phyloP scores from a whole-genome alignment of 2,888 invertebrate species.

The Synergus gifuensis region DNA sequence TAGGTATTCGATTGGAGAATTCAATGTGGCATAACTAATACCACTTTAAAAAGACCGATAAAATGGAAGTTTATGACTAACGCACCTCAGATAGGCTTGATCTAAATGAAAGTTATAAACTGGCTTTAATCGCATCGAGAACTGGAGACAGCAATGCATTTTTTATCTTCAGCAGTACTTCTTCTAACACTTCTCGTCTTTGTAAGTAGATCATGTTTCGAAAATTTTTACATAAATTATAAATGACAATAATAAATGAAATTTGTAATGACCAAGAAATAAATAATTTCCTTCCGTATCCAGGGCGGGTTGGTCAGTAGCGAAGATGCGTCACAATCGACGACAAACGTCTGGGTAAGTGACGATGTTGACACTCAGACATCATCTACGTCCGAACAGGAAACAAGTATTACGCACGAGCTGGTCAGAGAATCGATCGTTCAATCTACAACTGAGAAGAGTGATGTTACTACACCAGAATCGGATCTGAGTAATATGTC shows the following conservation, averaged over 20 bases:
- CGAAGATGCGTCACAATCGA: conserved; percentile 22
- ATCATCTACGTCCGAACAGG: conserved; percentile 11
- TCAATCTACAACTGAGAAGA: background rate
- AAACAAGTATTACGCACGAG: conserved; percentile 20
- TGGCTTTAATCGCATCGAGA: conserved; percentile 38
- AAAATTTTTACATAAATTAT: background rate
- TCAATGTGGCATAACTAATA: conserved; percentile 54
- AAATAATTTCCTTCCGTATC: conserved; percentile 43
- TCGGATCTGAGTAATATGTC: background rate
- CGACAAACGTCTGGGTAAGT: background rate
- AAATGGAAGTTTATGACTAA: conserved; percentile 48
- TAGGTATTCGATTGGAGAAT: conserved; percentile 51
- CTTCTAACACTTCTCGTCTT: conserved; percentile 50
- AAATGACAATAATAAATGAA: background rate
- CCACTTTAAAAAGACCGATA: conserved; percentile 13
- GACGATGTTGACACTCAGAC: conserved; percentile 1
- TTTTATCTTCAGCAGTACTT: conserved; percentile 42
- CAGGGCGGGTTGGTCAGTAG: conserved; percentile 46
- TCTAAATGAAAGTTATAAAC: conserved; percentile 50
- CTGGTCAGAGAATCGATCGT: conserved; percentile 1
- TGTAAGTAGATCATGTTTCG: conserved; percentile 46
- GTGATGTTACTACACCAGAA: background rate
- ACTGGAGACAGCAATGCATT: conserved; percentile 49
- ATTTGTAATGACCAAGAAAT: background rate
- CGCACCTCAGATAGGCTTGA: conserved; percentile 41